Base-by-base conservation (phyloP, 2,888 invertebrate species). In the Branchinecta sandiegonensis region DNA sequence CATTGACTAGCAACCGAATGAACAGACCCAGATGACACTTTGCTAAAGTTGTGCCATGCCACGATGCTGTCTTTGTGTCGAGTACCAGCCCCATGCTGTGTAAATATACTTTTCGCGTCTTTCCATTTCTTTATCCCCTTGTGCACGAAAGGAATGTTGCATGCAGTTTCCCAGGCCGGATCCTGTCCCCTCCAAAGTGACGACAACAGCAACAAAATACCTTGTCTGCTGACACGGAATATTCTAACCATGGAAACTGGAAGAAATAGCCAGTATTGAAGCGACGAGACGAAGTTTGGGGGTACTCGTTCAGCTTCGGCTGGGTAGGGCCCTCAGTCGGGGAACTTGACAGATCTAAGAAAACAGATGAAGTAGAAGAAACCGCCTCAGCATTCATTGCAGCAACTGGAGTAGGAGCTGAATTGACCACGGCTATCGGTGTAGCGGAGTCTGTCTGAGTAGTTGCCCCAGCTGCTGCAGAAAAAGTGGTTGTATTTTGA, bases 201-300 rank as follows among this genome's bases (percentile, higher is more conserved):
- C 56, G 67, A 66, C 67, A 67, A 17, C 17, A 14, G 37, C 67
- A 67, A 13, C 67, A 67, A 65, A 67, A 67, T 14, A 67, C 65
- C 14, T 47, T 17, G 14, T 67, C 63, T n/a, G 8, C 37, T 8
- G 23, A 11, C 10, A 65, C 23, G 9, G 48, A 67, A 48, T 67
- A 67, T 23, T 67, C 67, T 14, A 67, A 12, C 63, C 63, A 67
- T 8, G 9, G 56, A 56, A 56, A 56, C 56, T 8, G 56, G 8
- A 56, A 56, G 9, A 56, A 56, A 56, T 56, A 56, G 56, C 9
- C 56, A 56, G 56, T 14, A 56, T 56, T 56, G 14, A 56, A 56
- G 56, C 56, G 14, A 56, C 56, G 14, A 56, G 56, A 56, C 9
- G 14, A 8, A 56, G 56, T 56, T 6, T 56, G n/a, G 56, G 14